Evolutionary conservation across 2,888 invertebrate genomes (phyloP), one percentile per base, ranked within the genome.

Genomic region (Andrena minutula): DNA sequence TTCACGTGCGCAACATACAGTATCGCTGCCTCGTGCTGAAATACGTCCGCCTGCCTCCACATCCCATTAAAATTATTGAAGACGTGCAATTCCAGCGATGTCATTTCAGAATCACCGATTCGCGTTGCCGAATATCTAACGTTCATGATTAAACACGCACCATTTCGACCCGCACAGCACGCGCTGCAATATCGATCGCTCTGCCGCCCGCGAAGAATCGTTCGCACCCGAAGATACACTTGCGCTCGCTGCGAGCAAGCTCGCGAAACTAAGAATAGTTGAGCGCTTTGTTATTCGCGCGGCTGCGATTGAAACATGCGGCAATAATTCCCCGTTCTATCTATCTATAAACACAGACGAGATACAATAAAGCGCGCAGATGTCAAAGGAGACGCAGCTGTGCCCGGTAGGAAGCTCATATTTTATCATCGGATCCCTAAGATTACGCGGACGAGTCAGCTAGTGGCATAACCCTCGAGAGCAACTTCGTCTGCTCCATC

Each of bases 361-460:
- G 58, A 66, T 26, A 68, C 20, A 75, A 75, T 83, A 71, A 80
- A 83, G 68, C 16, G 70, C 32, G 53, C 75, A 69, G 71, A 83
- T 64, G 70, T 79, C 75, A 70, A 76, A 56, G 61, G 58, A 69
- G 72, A 32, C 80, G 41, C 84, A 83, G 81, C 71, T 81, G 83
- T 64, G 83, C 65, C 30, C 69, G 35, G 58, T 49, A 56, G 60
- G 49, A 65, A 58, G 35, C 69, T 51, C 60, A 23, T 70, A 74
- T 83, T 41, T 81, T 75, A 53, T 81, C 68, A 81, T 56, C 58
- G 74, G 77, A 84, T 84, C 64, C 68, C 72, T 47, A 83, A 77
- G 77, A 83, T 77, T 83, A 81, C 74, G 32, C 8, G 58, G n/a
- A 26, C 53, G 51, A 71, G 60, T 30, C 63, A 35, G 65, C 56